Conservation (phyloP, 2,113 vertebrate genomes). For the Oreochromis spilurus region DNA sequence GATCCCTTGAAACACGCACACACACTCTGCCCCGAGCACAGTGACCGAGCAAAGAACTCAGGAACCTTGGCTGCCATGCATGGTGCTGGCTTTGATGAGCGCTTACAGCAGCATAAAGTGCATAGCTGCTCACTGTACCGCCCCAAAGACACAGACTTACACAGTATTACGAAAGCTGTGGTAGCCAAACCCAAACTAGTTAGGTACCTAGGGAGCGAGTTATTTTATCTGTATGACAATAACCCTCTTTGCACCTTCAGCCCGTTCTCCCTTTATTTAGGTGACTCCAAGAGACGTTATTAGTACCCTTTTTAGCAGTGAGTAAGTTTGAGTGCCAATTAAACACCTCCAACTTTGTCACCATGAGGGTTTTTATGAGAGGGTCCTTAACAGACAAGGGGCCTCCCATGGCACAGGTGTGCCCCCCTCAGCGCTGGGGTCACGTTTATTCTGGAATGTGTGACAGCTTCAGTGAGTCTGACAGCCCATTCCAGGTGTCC, state of each 20-base stretch:
- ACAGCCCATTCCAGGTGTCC: slow-evolving; percentile 47
- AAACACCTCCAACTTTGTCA: slow-evolving; percentile 53
- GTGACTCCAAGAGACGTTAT: slow-evolving; percentile 34
- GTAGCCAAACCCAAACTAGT: slow-evolving; percentile 25
- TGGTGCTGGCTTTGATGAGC: slow-evolving; percentile 71
- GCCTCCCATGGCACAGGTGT: slow-evolving; percentile 57
- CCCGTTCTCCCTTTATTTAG: slow-evolving; percentile 23
- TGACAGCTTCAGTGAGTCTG: slow-evolving; percentile 55
- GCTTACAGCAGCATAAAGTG: slow-evolving; percentile 66
- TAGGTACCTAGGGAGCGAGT: slow-evolving; percentile 3
- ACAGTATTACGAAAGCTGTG: slow-evolving; percentile 29
- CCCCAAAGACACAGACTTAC: slow-evolving; percentile 53
- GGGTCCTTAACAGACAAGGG: slow-evolving; percentile 36
- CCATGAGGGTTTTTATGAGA: slow-evolving; percentile 35
- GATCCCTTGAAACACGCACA: slow-evolving; percentile 23
- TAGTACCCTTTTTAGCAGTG: slow-evolving; percentile 25
- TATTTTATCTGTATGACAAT: background rate
- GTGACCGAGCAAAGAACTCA: slow-evolving; percentile 32
- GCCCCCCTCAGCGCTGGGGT: slow-evolving; percentile 45
- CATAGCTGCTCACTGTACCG: slow-evolving; percentile 67
- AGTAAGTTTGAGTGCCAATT: slow-evolving; percentile 51
- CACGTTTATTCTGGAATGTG: slow-evolving; percentile 48
- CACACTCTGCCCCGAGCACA: background rate
- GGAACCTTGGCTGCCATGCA: slow-evolving; percentile 52
- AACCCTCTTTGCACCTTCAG: slow-evolving; percentile 1